Evolutionary conservation across 2,797 vertebrate species (phyloP).

Genomic region (Takifugu ocellatus): DNA sequence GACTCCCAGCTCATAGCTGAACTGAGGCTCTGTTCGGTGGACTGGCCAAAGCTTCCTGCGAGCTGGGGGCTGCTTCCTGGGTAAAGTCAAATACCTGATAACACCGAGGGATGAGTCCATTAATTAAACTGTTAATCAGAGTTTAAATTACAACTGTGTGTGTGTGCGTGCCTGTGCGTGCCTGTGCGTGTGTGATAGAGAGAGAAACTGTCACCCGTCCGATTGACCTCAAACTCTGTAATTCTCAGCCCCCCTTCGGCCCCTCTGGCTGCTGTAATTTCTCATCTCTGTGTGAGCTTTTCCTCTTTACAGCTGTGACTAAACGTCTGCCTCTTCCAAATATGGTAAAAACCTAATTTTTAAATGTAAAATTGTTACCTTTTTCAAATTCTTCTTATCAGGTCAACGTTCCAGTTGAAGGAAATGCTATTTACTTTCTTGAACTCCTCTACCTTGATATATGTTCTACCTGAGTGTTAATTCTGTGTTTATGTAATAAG

Average conservation of each 20-base stretch:
- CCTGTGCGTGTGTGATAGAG: constrained; percentile 3
- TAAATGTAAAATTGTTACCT: too few relatives aligned
- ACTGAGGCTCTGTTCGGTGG: too few relatives aligned
- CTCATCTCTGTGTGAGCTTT: constrained; percentile 4
- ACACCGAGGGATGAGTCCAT: too few relatives aligned
- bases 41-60: too few relatives aligned
- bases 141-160: background rate
- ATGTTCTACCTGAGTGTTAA: background rate
- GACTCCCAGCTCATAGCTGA: too few relatives aligned
- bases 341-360: background rate
- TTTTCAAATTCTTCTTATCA: background rate
- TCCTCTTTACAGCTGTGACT: constrained; percentile 13
- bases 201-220: background rate
- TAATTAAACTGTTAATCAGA: background rate
- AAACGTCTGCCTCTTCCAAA: constrained; percentile 29
- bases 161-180: background rate
- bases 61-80: too few relatives aligned
- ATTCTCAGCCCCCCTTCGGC: constrained; percentile 15
- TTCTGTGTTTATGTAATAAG: background rate
- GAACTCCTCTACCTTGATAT: background rate
- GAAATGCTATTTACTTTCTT: too few relatives aligned
- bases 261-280: constrained; percentile 13
- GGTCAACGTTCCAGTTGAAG: background rate
- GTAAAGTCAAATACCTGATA: too few relatives aligned
- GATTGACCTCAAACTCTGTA: constrained; percentile 34